Evolutionary conservation across 2,797 vertebrate genomes (phyloP).

Genomic region (Spinibarbus caldwelli): DNA sequence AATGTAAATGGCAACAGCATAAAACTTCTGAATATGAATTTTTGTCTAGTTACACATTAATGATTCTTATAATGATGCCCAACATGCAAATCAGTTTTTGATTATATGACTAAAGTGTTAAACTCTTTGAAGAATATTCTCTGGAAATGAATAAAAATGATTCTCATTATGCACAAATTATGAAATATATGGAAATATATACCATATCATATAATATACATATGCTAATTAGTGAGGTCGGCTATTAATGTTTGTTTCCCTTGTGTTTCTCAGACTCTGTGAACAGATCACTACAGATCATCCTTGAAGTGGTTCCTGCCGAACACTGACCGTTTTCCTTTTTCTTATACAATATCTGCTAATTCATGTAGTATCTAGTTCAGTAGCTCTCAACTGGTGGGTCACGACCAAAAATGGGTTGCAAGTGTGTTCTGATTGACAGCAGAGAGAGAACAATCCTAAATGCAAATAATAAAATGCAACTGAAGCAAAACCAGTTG

Average conservation of each 20-base stretch:
- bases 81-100: too few species aligned
- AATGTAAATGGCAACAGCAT: neutral
- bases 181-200: neutral
- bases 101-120: too few species aligned
- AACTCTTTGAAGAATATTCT: too few species aligned
- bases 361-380: neutral
- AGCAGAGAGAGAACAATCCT: neutral
- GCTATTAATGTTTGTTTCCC: conserved; percentile 31
- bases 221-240: neutral
- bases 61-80: neutral
- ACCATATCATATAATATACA: neutral
- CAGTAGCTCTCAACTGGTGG: neutral
- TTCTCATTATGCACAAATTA: neutral
- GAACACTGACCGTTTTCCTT: conserved; percentile 69
- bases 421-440: conserved; percentile 8
- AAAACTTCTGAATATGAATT: conserved; percentile 23
- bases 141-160: neutral
- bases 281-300: conserved; percentile 87
- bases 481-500: neutral
- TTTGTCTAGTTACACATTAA: conserved; percentile 2
- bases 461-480: conserved; percentile 6
- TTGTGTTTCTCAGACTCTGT: conserved; percentile 76
- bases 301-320: conserved; percentile 89
- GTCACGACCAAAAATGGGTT: neutral
- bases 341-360: neutral